A percentile compares a stretch with the other conserved stretches of the same genome.
Evolutionary conservation across 1,140 invertebrate genomes (phyloP).

Genomic region (Hypsibius dujardini): DNA sequence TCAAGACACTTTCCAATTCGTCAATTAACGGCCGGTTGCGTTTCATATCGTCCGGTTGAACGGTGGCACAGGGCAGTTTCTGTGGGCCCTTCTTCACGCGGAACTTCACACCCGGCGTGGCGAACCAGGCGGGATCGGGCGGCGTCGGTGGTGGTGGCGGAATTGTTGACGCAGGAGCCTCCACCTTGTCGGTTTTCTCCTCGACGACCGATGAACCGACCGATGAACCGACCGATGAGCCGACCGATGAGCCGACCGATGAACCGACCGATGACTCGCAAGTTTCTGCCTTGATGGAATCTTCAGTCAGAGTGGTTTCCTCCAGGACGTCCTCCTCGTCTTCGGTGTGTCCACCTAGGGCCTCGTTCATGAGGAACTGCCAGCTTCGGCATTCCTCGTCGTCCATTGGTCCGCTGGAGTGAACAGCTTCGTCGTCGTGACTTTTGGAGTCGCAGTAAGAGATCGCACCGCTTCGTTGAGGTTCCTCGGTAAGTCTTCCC

Average conservation of each 20-base stretch:
- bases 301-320: background rate
- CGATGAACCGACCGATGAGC: too few species aligned
- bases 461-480: background rate
- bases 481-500: background rate
- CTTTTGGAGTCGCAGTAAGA: background rate
- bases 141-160: background rate
- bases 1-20: slow-evolving; percentile 6
- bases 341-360: background rate
- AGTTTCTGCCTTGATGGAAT: background rate
- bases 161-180: background rate
- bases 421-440: background rate
- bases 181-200: background rate
- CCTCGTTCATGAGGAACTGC: slow-evolving; percentile 9
- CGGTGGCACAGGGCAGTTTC: background rate
- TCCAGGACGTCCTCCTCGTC: background rate
- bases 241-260: too few species aligned
- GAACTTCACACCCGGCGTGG: background rate
- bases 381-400: slow-evolving; percentile 8
- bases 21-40: background rate
- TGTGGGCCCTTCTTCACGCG: background rate
- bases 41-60: background rate
- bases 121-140: background rate
- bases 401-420: background rate
- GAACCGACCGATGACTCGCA: too few species aligned
- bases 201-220: background rate